These are phyloP conservation scores for Vannuccia rotundouncinata DNA, from an alignment of 2,888 invertebrate genomes.

Conservation along the genomic window DNA sequence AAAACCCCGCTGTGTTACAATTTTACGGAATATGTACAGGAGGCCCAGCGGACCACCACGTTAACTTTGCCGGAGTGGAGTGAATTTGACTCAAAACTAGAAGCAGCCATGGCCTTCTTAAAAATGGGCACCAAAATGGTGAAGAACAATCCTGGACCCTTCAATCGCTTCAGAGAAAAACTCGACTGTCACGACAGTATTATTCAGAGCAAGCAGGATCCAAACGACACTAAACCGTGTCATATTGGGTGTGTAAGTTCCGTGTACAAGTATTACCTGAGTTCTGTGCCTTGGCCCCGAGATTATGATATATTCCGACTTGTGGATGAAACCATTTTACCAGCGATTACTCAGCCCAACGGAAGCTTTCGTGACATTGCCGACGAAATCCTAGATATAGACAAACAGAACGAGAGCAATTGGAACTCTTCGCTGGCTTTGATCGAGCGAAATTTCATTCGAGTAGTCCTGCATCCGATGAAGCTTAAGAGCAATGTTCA, in stretches of 20 bases:
- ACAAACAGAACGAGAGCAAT: not conserved
- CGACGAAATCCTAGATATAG: not conserved
- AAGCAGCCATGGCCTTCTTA: not conserved
- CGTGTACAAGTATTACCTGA: not conserved
- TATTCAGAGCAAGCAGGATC: not conserved
- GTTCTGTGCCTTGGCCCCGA: not conserved
- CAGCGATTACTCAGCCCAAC: not conserved
- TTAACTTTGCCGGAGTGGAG: not conserved
- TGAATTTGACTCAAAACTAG: not conserved
- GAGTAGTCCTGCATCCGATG: not conserved
- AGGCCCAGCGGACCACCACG: not conserved
- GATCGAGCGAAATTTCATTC: not conserved
- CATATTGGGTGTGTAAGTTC: not conserved
- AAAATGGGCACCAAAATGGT: not conserved
- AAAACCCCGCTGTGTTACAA: constrained; percentile 5
- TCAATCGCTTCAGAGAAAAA: not conserved
- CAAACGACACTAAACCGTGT: not conserved
- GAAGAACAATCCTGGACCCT: not conserved
- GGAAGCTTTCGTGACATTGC: not conserved
- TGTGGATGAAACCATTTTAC: not conserved
- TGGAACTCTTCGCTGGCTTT: not conserved
- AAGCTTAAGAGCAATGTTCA: not conserved
- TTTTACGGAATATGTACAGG: not conserved
- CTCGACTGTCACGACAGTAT: not conserved
- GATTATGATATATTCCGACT: not conserved